A percentile compares a stretch with the other conserved stretches of the same genome.
phyloP scores from a whole-genome alignment of 1,140 invertebrate species.

The Phymorhynchus buccinoides region DNA sequence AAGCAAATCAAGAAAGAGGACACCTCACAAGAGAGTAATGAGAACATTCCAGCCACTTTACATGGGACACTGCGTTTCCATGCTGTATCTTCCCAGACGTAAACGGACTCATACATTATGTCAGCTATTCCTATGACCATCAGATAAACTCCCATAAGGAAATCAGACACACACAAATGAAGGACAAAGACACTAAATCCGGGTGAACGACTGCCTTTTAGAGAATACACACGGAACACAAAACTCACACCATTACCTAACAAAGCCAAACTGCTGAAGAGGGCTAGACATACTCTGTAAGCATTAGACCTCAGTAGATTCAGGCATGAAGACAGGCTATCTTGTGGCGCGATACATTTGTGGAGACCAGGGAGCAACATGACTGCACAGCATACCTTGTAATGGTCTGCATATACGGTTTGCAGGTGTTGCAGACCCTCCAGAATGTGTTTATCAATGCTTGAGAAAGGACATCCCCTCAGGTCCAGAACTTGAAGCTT shows the following conservation, averaged over 20 bases:
- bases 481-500: not conserved
- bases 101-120: not conserved
- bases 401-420: not conserved
- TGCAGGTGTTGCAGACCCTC: not conserved
- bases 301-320: not conserved
- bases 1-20: not conserved
- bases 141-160: conserved; percentile 2
- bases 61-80: not conserved
- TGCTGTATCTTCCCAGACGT: not conserved
- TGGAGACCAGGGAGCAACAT: not conserved
- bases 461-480: not conserved
- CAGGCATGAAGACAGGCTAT: not conserved
- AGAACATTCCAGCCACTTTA: not conserved
- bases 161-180: conserved; percentile 4
- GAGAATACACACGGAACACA: not conserved
- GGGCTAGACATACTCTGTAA: not conserved
- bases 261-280: not conserved
- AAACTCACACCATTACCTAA: not conserved
- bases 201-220: not conserved
- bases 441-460: not conserved
- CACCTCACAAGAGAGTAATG: not conserved
- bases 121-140: not conserved
- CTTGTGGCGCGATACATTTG: not conserved
- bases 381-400: not conserved
- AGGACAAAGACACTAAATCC: conserved; percentile 9